phyloP scores from a whole-genome alignment of 2,797 vertebrate genomes.

The Iguana delicatissima region DNA sequence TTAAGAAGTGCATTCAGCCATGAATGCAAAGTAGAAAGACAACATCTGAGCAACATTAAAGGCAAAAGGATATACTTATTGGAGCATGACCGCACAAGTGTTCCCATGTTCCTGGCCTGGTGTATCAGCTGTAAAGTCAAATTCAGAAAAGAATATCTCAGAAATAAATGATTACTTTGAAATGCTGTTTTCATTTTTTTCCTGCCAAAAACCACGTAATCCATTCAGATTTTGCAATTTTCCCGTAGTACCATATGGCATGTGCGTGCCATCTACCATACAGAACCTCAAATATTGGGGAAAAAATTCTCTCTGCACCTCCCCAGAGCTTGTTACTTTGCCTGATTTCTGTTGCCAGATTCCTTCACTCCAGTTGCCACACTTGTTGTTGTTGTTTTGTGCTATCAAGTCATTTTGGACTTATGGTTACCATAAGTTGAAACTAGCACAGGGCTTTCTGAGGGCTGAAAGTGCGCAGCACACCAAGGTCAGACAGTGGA shows the following conservation, averaged over 20 bases:
- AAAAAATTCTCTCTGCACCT: not conserved
- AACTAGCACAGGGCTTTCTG: too few relatives aligned
- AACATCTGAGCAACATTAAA: constrained; percentile 11
- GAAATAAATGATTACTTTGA: not conserved
- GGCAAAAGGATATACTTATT: constrained; percentile 9
- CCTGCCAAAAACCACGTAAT: not conserved
- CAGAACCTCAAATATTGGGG: not conserved
- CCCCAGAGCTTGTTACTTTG: not conserved
- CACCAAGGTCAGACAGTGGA: too few relatives aligned
- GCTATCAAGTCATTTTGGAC: too few relatives aligned
- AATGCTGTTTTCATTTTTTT: not conserved
- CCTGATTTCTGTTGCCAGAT: not conserved
- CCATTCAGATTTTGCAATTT: not conserved
- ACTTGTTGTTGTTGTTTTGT: too few relatives aligned
- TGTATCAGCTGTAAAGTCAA: not conserved
- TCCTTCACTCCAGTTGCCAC: too few relatives aligned
- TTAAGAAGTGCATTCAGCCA: not conserved
- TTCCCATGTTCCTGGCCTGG: too few relatives aligned
- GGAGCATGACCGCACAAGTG: not conserved
- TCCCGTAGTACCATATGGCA: not conserved
- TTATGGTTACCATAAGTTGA: too few relatives aligned
- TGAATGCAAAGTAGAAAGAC: not conserved
- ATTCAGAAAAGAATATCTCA: not conserved
- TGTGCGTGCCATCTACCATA: not conserved
- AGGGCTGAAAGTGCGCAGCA: too few relatives aligned